Base-by-base conservation (phyloP, 2,113 vertebrate genomes). In the Rattus rattus region DNA sequence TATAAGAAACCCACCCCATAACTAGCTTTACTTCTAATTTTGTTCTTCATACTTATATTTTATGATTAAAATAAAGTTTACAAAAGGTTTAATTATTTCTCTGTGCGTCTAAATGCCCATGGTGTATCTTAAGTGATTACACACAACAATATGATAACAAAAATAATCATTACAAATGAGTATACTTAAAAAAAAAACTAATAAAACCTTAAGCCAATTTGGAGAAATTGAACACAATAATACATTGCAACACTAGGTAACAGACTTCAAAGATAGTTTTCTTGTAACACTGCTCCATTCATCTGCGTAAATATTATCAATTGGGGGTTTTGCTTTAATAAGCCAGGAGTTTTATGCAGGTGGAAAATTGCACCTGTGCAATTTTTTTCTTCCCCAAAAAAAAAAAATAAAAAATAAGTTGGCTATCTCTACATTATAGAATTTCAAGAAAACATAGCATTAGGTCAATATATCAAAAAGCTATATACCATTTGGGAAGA, bases 361-460 rank as follows among this genome's bases (percentile, higher is more conserved):
- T 52, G 1, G 0, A 93, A 77, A 72, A 77, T 52, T 59, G 33
- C 4, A 13, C 30, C 4, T 69, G 65, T 69, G 67, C 5, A 6
- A 33, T 6, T 69, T 6, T 86, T 83, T 67, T 81, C 56, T 89
- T 67, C 54, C 1, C 2, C 52, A 16, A 76, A 56, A 73, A 7
- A 19, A 28, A 75, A 75, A 24, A 73, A 79, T 70, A 43, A 43
- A 43, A 43, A 61, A 10, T 52, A 88, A 73, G 36, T 39, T 91
- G 90, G 39, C 12, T 63, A 69, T 63, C 26, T 11, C 1, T 93
- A 7, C 36, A 56, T 33, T 70, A 91, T n/a, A 85, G 1, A 0
- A 65, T 61, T 88, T 84, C 65, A 92, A 88, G 72, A 20, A 91
- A 92, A 75, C 52, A 43, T 4, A 70, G 49, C 8, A 69, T 84